phyloP scores from a whole-genome alignment of 2,888 invertebrate genomes.

The Agonopterix alstromeriana region DNA sequence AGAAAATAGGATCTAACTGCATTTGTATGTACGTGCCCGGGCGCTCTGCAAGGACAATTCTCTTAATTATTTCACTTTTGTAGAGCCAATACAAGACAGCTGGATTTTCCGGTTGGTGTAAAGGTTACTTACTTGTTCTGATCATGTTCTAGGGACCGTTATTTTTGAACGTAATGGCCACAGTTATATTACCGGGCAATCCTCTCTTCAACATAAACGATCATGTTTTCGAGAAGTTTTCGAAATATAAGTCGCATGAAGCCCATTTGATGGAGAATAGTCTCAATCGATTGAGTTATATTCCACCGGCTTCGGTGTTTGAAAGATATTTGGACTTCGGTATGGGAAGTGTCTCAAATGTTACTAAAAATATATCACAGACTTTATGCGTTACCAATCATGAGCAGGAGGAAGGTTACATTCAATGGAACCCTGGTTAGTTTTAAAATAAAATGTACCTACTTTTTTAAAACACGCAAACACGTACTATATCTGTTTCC shows the following conservation, averaged over 20 bases:
- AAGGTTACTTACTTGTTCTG: too few species aligned
- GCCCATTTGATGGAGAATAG: slow-evolving; percentile 64
- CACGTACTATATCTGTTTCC: too few species aligned
- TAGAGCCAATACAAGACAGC: too few species aligned
- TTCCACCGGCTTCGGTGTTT: slow-evolving; percentile 60
- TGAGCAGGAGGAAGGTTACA: slow-evolving; percentile 49
- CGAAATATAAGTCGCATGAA: slow-evolving; percentile 41
- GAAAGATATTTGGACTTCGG: slow-evolving; percentile 62
- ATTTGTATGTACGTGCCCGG: too few species aligned
- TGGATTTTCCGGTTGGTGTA: too few species aligned
- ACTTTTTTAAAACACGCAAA: too few species aligned
- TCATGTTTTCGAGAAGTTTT: slow-evolving; percentile 46
- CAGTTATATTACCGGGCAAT: slow-evolving; percentile 46
- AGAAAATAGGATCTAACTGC: too few species aligned
- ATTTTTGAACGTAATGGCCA: slow-evolving; percentile 48
- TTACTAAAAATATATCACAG: slow-evolving; percentile 61
- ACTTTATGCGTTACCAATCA: slow-evolving; percentile 65
- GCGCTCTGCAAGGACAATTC: too few species aligned
- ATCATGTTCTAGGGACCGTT: slow-evolving; percentile 46
- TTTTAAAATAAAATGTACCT: background rate
- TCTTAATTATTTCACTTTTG: too few species aligned
- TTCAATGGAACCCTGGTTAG: slow-evolving; percentile 63
- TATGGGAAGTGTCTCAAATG: slow-evolving; percentile 45
- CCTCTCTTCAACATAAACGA: slow-evolving; percentile 42
- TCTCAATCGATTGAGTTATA: slow-evolving; percentile 42